Evolutionary conservation across 2,888 invertebrate species (phyloP), one percentile per base, ranked within the genome.

Genomic region (Drosophila diplacantha): DNA sequence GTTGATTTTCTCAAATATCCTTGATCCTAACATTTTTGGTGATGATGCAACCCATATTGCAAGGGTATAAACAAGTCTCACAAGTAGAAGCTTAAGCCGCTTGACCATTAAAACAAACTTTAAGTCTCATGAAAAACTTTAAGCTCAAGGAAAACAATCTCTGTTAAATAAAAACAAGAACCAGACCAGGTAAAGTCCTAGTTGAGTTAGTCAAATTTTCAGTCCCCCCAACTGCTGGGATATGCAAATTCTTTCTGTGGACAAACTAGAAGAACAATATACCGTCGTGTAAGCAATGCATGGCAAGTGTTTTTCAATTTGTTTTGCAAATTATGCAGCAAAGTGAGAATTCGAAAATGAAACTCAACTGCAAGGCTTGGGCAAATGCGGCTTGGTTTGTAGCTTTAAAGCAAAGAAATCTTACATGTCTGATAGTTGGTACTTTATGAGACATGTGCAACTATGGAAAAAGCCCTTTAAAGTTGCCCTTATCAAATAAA

Each of bases 231-330:
- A 46, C 50, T 62, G 24, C 54, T 54, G 55, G 20, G 9, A 43
- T 60, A 74, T 71, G 56, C 54, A 64, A 64, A 70, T 73, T 47
- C 55, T 11, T 18, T 9, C 38, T 41, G 61, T 47, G 39, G 31
- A 39, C 32, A 60, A 47, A 47, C 47, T 46, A 22, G 46, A 39
- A 64, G 44, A 39, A 64, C 53, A 47, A 41, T 39, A 24, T 47
- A 41, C 29, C 44, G 32, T 43, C 44, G 51, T 44, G 26, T 37
- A 47, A 39, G 59, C 46, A 43, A 57, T 41, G 53, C 39, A 32
- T 51, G 50, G 54, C 56, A 71, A 46, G 60, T 72, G 66, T 65
- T 74, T 61, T 53, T 56, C 46, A 62, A 62, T 74, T 71, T 74
- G 58, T 50, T 65, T 72, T 72, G 43, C 56, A 73, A 68, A 73